A percentile compares a stretch with the other conserved stretches of the same genome.
Conservation (phyloP, 2,888 invertebrate species). For the Parapristionchus giblindavisi region DNA sequence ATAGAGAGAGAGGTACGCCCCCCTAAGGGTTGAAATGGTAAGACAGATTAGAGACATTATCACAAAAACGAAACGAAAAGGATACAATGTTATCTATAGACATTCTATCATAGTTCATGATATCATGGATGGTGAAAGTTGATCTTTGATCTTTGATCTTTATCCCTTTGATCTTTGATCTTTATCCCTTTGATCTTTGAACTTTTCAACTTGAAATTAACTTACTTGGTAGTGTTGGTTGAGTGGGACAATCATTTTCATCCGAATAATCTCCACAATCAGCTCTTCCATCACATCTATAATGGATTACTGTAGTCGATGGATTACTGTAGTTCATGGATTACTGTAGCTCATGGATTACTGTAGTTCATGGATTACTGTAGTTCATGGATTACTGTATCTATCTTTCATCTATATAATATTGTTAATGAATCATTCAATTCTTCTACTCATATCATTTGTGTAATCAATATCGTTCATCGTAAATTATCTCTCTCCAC, state of each 20-base stretch:
- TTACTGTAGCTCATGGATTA: not conserved
- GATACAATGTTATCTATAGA: too few species aligned
- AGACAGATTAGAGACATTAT: too few species aligned
- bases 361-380: slow-evolving; percentile 11
- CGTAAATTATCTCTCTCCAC: slow-evolving; percentile 28
- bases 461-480: slow-evolving; percentile 20
- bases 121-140: too few species aligned
- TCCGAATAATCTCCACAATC: slow-evolving; percentile 87
- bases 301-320: not conserved
- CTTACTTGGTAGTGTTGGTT: too few species aligned
- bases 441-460: not conserved
- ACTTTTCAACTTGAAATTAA: too few species aligned
- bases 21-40: too few species aligned
- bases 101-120: too few species aligned
- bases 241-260: slow-evolving; percentile 78
- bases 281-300: slow-evolving; percentile 81
- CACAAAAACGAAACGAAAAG: too few species aligned
- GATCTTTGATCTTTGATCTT: too few species aligned
- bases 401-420: slow-evolving; percentile 10
- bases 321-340: not conserved
- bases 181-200: too few species aligned
- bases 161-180: too few species aligned
- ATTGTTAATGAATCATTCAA: slow-evolving; percentile 17
- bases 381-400: not conserved
- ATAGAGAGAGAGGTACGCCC: slow-evolving; percentile 16